Base-by-base conservation (phyloP, 2,888 invertebrate species). In the Crematogaster levior region DNA sequence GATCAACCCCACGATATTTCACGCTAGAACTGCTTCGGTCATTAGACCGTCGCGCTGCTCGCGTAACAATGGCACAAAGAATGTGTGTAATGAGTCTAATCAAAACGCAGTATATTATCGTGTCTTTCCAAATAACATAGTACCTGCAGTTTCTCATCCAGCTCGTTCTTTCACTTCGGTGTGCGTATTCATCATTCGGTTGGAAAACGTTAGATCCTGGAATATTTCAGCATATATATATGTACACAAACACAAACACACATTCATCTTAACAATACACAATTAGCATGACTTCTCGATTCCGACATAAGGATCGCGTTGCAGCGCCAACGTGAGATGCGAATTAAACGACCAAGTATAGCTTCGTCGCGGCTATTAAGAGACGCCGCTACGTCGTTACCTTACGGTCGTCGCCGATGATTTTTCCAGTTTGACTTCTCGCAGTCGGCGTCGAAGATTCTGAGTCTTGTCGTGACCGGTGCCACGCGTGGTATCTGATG, bases 401-500 rank as follows among this genome's bases (percentile, higher is more conserved):
- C 48, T 68, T 72, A 74, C 15, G 24, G 21, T 46, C 66, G 74
- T 51, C 74, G 34, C 15, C 56, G 53, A 37, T 65, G 27, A 87
- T 84, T 89, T 89, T 89, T 87, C 73, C 68, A 66, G 10, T 51
- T 72, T 37, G 24, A 83, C 86, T 84, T 81, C 75, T 87, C 84
- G 88, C 84, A 74, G 83, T 56, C 82, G 84, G 85, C 85, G 87
- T 85, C 89, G 86, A 87, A 88, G 90, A 88, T 88, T 79, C 88
- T 81, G 84, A 86, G 90, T 82, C 74, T 89, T 91, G 90, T 91
- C 91, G 90, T 90, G 91, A 92, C 89, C 89, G 84, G 85, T 90
- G 89, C 90, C 87, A 91, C 91, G 91, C 89, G 89, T 88, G 86
- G 85, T 90, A 90, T 91, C 91, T 89, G 92, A 93, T 91, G 90